A percentile compares a stretch with the other conserved stretches of the same genome.
Evolutionary conservation across 2,113 vertebrate species (phyloP).

Genomic region (Hippolais icterina): DNA sequence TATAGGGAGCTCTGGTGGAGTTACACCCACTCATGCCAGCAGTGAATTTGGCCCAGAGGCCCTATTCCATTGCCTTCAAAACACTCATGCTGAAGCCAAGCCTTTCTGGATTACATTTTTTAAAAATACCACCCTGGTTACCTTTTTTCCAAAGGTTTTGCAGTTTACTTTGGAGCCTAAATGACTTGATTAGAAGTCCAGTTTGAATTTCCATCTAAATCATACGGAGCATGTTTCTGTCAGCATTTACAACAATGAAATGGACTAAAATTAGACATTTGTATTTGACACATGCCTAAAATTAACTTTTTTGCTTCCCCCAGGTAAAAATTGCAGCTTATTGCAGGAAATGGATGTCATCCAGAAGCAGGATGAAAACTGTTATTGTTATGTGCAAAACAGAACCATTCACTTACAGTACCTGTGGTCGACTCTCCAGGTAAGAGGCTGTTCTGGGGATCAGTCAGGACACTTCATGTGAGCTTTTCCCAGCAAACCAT

Average conservation of each 20-base stretch:
- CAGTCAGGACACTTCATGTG: accelerated
- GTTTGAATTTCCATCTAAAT: not conserved
- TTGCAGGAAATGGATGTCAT: slow-evolving; percentile 66
- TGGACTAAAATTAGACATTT: not conserved
- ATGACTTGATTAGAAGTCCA: not conserved
- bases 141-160: not conserved
- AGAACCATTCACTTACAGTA: slow-evolving; percentile 57
- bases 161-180: not conserved
- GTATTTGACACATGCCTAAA: not conserved
- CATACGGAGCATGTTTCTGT: not conserved
- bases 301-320: not conserved
- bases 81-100: not conserved
- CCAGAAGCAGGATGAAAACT: slow-evolving; percentile 21
- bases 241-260: not conserved
- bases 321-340: slow-evolving; percentile 60
- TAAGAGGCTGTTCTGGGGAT: slow-evolving; percentile 2
- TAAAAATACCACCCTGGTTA: not conserved
- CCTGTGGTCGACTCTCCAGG: slow-evolving; percentile 74
- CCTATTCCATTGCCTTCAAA: not conserved
- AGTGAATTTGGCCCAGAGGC: slow-evolving; percentile 19
- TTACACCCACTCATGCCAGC: not conserved
- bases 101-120: not conserved
- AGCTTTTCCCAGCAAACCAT: not conserved
- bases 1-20: not conserved
- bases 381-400: slow-evolving; percentile 73